A percentile compares a stretch with the other conserved stretches of the same genome.
Evolutionary conservation across 2,113 vertebrate genomes (phyloP).

Genomic region (Acinonyx jubatus): DNA sequence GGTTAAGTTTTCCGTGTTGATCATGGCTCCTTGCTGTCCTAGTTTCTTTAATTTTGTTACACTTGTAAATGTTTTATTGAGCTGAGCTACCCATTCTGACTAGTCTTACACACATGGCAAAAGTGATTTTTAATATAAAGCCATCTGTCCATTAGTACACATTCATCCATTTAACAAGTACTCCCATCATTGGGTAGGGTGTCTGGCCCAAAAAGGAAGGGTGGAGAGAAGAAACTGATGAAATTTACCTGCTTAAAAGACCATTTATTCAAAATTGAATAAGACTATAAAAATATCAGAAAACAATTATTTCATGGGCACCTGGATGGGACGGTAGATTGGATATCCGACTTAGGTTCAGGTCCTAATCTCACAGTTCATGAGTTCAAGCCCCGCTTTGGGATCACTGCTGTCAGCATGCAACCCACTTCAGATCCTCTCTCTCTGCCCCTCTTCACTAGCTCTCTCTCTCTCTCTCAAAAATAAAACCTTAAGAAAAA

Average conservation of each 20-base stretch:
- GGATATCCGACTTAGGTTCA: too few species aligned
- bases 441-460: too few species aligned
- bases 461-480: too few species aligned
- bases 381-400: too few species aligned
- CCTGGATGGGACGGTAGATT: too few species aligned
- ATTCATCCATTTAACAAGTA: neutral
- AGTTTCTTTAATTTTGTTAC: neutral
- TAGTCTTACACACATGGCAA: neutral
- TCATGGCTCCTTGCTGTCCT: neutral
- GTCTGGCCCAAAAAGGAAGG: neutral
- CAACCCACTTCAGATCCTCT: too few species aligned
- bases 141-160: neutral
- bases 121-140: neutral
- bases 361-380: too few species aligned
- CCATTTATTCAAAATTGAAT: neutral
- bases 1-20: neutral
- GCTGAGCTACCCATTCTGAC: neutral
- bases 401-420: too few species aligned
- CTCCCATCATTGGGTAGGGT: neutral
- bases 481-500: too few species aligned
- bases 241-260: neutral
- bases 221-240: neutral
- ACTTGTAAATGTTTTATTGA: neutral
- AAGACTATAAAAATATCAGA: too few species aligned
- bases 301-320: too few species aligned